Percentiles rank a stretch among this genome's conserved stretches.
phyloP scores from a whole-genome alignment of 2,797 vertebrate genomes.

The Rachycentron canadum region DNA sequence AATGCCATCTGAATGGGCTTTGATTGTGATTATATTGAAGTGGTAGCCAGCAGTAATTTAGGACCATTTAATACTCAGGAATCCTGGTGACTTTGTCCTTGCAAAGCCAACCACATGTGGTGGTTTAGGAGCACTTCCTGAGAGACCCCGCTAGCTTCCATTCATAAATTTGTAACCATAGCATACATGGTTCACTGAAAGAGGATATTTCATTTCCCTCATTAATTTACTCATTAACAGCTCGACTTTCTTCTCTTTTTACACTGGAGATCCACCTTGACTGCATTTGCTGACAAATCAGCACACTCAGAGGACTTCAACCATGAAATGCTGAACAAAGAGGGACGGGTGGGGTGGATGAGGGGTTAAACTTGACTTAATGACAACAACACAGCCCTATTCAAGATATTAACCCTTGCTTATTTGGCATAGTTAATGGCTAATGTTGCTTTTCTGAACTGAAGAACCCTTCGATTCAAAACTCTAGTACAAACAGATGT shows the following conservation, averaged over 20 bases:
- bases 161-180: constrained; percentile 65
- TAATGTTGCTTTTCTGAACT: constrained; percentile 43
- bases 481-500: constrained; percentile 50
- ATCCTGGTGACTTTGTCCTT: constrained; percentile 64
- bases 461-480: constrained; percentile 26
- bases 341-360: too few species aligned
- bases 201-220: constrained; percentile 63
- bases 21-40: constrained; percentile 72
- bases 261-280: constrained; percentile 49
- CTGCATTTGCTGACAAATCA: constrained; percentile 56
- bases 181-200: constrained; percentile 39
- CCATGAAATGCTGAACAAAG: constrained; percentile 67
- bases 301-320: constrained; percentile 58
- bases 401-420: constrained; percentile 28
- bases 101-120: constrained; percentile 51
- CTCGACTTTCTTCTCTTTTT: constrained; percentile 19
- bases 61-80: constrained; percentile 59
- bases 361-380: constrained; percentile 31
- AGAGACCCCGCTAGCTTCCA: constrained; percentile 48
- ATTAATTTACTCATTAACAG: constrained; percentile 75
- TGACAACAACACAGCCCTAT: constrained; percentile 36
- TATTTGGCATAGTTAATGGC: constrained; percentile 55
- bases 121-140: constrained; percentile 52
- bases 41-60: constrained; percentile 28
- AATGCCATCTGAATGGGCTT: constrained; percentile 60